These are phyloP conservation scores for Phoxinus phoxinus DNA, from an alignment of 2,113 vertebrate genomes.

Conservation along the genomic window DNA sequence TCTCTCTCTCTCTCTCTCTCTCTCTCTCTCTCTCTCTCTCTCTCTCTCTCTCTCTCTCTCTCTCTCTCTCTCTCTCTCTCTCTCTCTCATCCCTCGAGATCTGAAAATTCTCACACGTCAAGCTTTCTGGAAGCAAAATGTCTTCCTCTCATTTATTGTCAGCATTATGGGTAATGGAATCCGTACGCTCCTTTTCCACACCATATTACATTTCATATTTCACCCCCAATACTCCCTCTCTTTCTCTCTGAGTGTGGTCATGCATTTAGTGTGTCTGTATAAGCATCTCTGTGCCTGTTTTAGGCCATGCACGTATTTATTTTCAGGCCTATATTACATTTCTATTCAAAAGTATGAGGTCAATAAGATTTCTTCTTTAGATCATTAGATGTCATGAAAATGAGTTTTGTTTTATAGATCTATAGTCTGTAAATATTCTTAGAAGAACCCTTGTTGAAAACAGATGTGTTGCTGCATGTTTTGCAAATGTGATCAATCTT, in stretches of 20 bases:
- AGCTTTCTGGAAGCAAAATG: constrained; percentile 43
- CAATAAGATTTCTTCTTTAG: background rate
- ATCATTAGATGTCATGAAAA: background rate
- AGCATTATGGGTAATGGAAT: constrained; percentile 53
- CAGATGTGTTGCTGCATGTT: background rate
- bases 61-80: constrained; percentile 12
- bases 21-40: constrained; percentile 23
- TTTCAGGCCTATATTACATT: no score
- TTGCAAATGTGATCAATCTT: background rate
- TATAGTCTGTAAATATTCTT: background rate
- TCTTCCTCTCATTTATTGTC: constrained; percentile 40
- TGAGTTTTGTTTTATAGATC: background rate
- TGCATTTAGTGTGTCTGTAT: background rate
- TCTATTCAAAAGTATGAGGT: background rate
- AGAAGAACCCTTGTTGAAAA: background rate
- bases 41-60: background rate
- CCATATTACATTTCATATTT: background rate
- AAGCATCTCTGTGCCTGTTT: constrained; percentile 8
- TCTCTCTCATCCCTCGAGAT: constrained; percentile 30
- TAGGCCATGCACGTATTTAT: background rate
- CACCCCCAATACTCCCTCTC: background rate
- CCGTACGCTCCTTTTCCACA: background rate
- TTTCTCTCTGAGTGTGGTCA: constrained; percentile 3
- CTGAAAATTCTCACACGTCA: constrained; percentile 37
- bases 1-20: constrained; percentile 18